A percentile compares a stretch with the other conserved stretches of the same genome.
These are phyloP conservation scores for Diarsia brunnea DNA, from an alignment of 2,888 invertebrate genomes.

Conservation along the genomic window DNA sequence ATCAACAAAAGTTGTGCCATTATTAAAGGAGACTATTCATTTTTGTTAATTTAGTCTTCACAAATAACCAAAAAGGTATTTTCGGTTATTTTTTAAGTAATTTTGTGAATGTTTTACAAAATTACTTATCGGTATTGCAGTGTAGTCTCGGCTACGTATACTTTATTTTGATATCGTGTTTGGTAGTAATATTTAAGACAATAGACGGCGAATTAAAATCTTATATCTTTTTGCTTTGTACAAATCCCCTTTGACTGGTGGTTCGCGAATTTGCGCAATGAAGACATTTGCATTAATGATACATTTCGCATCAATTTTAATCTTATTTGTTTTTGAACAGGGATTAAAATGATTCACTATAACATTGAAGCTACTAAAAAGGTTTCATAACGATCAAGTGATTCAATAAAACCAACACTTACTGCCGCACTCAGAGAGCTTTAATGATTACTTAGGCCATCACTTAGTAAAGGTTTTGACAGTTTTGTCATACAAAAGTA, in stretches of 20 bases:
- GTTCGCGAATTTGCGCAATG: neutral
- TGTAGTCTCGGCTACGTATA: slow-evolving; percentile 22
- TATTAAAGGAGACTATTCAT: slow-evolving; percentile 64
- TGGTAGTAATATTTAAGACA: slow-evolving; percentile 23
- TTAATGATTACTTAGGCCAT: too few species aligned
- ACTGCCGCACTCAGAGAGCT: too few species aligned
- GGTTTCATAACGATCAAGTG: slow-evolving; percentile 1
- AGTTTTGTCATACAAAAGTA: too few species aligned
- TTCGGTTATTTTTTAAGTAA: slow-evolving; percentile 39
- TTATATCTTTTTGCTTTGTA: slow-evolving; percentile 12
- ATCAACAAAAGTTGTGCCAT: slow-evolving; percentile 77
- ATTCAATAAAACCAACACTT: neutral
- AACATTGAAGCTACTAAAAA: slow-evolving; percentile 6
- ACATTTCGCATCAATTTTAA: neutral
- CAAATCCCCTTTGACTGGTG: slow-evolving; percentile 6
- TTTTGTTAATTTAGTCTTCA: slow-evolving; percentile 51
- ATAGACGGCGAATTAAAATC: slow-evolving; percentile 25
- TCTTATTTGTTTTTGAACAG: neutral
- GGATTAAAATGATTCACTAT: neutral
- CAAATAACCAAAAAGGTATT: too few species aligned
- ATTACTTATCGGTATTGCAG: slow-evolving; percentile 36
- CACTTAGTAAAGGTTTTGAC: too few species aligned
- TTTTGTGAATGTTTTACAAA: slow-evolving; percentile 23
- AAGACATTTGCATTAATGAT: neutral
- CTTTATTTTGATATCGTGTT: slow-evolving; percentile 34